Evolutionary conservation across 2,888 invertebrate genomes (phyloP).

Genomic region (Lepetodrilus schrolli): DNA sequence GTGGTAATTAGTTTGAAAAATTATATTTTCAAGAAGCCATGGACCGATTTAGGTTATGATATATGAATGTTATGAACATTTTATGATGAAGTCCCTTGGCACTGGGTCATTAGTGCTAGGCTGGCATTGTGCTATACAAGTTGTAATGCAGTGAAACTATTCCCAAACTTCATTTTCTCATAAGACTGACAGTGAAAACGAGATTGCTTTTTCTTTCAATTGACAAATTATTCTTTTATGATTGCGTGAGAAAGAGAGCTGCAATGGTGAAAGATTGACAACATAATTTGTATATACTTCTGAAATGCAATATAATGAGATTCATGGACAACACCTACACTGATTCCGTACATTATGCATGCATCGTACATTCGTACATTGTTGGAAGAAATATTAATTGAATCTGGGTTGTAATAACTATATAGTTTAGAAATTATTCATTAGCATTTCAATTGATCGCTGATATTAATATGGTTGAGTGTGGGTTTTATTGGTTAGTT

Average conservation of each 20-base stretch:
- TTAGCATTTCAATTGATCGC: background rate
- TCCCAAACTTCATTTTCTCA: background rate
- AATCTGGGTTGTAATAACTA: no score
- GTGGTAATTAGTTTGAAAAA: no score
- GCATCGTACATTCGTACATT: conserved; percentile 4
- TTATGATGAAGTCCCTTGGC: no score
- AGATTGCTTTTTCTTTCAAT: conserved; percentile 16
- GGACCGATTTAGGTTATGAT: no score
- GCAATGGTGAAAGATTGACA: background rate
- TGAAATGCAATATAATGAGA: conserved; percentile 14
- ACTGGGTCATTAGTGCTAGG: background rate
- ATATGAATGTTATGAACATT: no score
- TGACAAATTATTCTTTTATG: conserved; percentile 26
- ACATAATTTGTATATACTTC: conserved; percentile 4
- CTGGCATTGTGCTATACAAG: background rate
- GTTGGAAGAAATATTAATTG: no score
- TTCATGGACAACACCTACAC: background rate
- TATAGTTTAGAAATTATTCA: background rate
- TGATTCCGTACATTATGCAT: background rate
- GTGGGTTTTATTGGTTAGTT: no score
- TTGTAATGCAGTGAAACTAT: conserved; percentile 12
- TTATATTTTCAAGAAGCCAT: no score
- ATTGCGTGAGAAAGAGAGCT: conserved; percentile 11
- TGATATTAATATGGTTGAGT: no score
- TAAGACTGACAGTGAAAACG: background rate